Conservation (phyloP, 2,113 vertebrate genomes). For the Narcine bancroftii region DNA sequence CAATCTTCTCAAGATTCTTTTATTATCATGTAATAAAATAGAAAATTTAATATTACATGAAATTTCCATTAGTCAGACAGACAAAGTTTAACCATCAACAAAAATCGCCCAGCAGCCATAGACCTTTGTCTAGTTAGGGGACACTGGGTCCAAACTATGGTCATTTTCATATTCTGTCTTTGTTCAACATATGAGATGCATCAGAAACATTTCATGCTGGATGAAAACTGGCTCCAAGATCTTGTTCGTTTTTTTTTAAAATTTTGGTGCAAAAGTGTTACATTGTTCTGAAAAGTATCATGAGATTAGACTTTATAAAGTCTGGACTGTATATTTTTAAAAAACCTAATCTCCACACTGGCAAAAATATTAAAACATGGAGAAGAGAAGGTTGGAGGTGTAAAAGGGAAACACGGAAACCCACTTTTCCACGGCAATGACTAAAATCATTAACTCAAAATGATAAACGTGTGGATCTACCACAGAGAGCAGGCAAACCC, state of each 20-base stretch:
- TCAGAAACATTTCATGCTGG: no score
- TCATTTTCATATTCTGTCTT: no score
- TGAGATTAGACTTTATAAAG: not conserved
- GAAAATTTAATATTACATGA: no score
- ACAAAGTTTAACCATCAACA: no score
- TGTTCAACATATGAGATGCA: no score
- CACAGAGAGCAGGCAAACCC: not conserved
- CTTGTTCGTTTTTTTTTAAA: not conserved
- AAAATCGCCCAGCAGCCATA: not conserved
- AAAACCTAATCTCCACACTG: not conserved
- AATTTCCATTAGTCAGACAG: no score
- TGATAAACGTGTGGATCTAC: no score
- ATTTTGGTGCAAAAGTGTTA: slow-evolving; percentile 17
- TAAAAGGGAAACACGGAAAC: not conserved
- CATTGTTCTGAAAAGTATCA: not conserved
- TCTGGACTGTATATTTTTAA: not conserved
- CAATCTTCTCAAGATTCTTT: no score
- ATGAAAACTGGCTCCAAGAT: not conserved
- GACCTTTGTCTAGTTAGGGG: not conserved
- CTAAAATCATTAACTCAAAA: not conserved
- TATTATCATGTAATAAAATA: no score
- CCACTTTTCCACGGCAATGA: not conserved
- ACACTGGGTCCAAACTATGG: not conserved
- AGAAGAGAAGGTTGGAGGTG: not conserved
- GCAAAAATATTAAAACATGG: not conserved